Evolutionary conservation across 2,113 vertebrate genomes (phyloP).

Genomic region (Bos javanicus): DNA sequence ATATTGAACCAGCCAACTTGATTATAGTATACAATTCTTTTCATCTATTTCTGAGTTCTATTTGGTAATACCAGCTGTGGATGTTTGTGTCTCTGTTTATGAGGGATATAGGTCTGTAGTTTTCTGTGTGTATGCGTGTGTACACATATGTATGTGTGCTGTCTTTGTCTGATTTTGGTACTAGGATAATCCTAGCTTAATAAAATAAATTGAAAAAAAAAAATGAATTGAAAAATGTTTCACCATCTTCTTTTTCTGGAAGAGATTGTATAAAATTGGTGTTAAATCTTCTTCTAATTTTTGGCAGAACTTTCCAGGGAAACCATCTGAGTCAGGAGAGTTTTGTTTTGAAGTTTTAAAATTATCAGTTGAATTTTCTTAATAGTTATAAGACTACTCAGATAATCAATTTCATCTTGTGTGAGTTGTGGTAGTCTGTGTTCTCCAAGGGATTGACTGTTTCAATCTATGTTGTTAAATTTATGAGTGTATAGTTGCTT

Average conservation of each 20-base stretch:
- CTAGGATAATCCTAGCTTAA: not conserved
- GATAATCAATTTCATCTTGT: not conserved
- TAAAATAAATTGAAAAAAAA: not conserved
- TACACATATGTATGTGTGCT: not conserved
- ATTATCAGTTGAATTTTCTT: not conserved
- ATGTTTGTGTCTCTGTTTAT: not conserved
- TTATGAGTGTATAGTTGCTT: not conserved
- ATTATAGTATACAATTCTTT: not conserved
- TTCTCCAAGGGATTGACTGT: not conserved
- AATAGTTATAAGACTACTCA: not conserved
- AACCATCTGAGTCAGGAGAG: not conserved
- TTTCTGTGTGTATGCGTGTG: not conserved
- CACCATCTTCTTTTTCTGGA: not conserved
- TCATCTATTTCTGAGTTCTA: not conserved
- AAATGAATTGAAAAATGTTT: not conserved
- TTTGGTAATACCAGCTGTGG: not conserved
- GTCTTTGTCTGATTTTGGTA: not conserved
- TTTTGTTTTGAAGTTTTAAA: not conserved
- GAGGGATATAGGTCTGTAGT: not conserved
- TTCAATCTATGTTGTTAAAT: not conserved
- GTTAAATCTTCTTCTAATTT: not conserved
- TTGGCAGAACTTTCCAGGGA: not conserved
- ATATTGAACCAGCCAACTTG: not conserved
- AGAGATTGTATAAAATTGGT: not conserved
- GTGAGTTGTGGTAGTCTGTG: not conserved